Conservation (phyloP, 2,113 vertebrate species). For the Nerophis ophidion region DNA sequence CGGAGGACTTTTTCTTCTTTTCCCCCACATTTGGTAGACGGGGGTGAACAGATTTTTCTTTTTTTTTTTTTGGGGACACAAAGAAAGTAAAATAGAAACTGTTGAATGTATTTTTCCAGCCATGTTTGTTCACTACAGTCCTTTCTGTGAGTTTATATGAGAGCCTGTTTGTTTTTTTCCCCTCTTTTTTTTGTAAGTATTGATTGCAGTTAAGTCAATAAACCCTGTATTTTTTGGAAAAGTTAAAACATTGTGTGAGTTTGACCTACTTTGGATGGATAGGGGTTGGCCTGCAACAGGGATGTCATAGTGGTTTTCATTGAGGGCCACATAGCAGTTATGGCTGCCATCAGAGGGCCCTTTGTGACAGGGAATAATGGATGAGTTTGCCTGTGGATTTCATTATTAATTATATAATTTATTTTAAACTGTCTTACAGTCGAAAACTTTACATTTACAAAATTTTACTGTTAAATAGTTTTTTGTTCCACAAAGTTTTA, state of each 20-base stretch:
- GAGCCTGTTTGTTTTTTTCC: constrained; percentile 51
- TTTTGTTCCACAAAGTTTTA: too few relatives aligned
- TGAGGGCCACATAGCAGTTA: too few relatives aligned
- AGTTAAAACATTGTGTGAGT: constrained; percentile 31
- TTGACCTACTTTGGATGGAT: too few relatives aligned
- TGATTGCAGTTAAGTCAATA: constrained; percentile 99
- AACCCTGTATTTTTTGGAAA: constrained; percentile 89
- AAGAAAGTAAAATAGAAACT: constrained; percentile 78
- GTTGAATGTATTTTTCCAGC: constrained; percentile 92
- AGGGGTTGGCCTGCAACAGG: too few relatives aligned
- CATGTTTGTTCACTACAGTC: constrained; percentile 81
- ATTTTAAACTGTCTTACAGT: too few relatives aligned
- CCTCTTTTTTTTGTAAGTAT: constrained; percentile 93
- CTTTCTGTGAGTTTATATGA: constrained; percentile 96
- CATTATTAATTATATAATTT: too few relatives aligned
- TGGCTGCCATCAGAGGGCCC: too few relatives aligned
- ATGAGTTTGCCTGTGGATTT: too few relatives aligned
- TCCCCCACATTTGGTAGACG: constrained; percentile 62
- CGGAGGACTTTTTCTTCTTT: constrained; percentile 50
- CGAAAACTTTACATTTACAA: too few relatives aligned
- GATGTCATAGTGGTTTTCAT: too few relatives aligned
- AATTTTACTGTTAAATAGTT: too few relatives aligned
- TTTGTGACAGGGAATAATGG: too few relatives aligned
- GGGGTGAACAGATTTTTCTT: constrained; percentile 77
- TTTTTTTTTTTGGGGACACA: constrained; percentile 65